Conservation (phyloP, 2,113 vertebrate genomes). For the Gasterosteus nipponicus region DNA sequence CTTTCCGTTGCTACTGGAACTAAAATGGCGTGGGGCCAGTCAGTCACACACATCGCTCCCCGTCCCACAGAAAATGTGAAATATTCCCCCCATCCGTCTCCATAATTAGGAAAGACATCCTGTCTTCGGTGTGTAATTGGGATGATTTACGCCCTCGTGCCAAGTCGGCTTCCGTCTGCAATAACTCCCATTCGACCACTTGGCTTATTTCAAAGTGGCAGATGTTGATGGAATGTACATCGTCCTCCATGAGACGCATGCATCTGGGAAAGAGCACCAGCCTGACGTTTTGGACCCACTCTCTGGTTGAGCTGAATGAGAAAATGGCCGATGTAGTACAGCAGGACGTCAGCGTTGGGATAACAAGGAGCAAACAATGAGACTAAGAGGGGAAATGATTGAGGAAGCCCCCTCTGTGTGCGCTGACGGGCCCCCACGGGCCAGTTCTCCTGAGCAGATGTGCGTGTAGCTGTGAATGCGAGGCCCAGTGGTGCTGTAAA, state of each 20-base stretch:
- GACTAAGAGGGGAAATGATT: background rate
- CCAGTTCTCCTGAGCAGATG: background rate
- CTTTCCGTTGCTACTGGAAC: background rate
- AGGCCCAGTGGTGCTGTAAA: conserved; percentile 25
- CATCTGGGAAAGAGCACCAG: conserved; percentile 21
- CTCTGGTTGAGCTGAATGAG: too few relatives aligned
- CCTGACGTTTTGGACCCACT: too few relatives aligned
- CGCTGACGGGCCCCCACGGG: background rate
- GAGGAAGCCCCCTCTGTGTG: background rate
- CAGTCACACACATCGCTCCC: conserved; percentile 46
- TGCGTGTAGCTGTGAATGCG: background rate
- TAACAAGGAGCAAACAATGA: background rate
- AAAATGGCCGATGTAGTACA: background rate
- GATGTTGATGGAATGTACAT: conserved; percentile 72
- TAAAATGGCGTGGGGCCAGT: background rate
- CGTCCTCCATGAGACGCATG: conserved; percentile 39
- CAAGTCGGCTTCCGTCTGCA: conserved; percentile 68
- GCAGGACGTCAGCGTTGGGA: background rate
- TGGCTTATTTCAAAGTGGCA: conserved; percentile 68
- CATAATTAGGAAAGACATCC: conserved; percentile 75
- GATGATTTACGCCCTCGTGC: conserved; percentile 68
- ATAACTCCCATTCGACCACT: conserved; percentile 64
- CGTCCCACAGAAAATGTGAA: conserved; percentile 55
- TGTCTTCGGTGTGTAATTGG: conserved; percentile 72
- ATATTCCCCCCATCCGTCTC: conserved; percentile 68